A percentile compares a stretch with the other conserved stretches of the same genome.
Evolutionary conservation across 1,140 invertebrate species (phyloP).

Genomic region (Augochlora pura): DNA sequence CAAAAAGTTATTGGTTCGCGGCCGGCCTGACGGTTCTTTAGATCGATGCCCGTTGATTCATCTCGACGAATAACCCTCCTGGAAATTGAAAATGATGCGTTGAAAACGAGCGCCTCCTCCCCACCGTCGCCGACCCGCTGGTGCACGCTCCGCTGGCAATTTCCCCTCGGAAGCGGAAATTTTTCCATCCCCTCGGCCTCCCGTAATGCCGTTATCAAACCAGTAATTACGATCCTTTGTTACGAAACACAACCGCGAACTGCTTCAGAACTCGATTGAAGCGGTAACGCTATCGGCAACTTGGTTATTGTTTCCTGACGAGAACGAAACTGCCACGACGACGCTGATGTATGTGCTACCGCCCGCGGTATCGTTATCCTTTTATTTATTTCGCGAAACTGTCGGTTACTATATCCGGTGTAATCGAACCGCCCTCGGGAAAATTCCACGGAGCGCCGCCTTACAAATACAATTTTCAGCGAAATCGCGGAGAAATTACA

Average conservation of each 20-base stretch:
- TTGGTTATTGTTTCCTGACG: constrained; percentile 28
- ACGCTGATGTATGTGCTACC: not conserved
- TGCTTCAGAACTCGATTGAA: constrained; percentile 2
- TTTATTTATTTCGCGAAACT: not conserved
- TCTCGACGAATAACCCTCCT: not conserved
- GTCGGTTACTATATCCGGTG: not conserved
- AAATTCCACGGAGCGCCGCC: too few species aligned
- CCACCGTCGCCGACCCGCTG: not conserved
- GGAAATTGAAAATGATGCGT: constrained; percentile 46
- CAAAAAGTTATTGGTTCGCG: constrained; percentile 43
- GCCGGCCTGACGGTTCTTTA: not conserved
- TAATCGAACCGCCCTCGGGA: too few species aligned
- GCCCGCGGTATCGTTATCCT: not conserved
- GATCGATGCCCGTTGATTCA: constrained; percentile 40
- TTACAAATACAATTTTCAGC: too few species aligned
- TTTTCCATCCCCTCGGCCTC: not conserved
- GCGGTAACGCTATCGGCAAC: constrained; percentile 14
- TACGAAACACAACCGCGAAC: not conserved
- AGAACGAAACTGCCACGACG: constrained; percentile 11
- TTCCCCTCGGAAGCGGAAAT: constrained; percentile 5
- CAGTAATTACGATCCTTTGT: constrained; percentile 24
- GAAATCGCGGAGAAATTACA: too few species aligned
- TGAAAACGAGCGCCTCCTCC: constrained; percentile 13
- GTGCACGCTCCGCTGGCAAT: constrained; percentile 8
- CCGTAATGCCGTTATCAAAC: constrained; percentile 27